Conservation (phyloP, 2,888 invertebrate species). For the Drosophila cracens region DNA sequence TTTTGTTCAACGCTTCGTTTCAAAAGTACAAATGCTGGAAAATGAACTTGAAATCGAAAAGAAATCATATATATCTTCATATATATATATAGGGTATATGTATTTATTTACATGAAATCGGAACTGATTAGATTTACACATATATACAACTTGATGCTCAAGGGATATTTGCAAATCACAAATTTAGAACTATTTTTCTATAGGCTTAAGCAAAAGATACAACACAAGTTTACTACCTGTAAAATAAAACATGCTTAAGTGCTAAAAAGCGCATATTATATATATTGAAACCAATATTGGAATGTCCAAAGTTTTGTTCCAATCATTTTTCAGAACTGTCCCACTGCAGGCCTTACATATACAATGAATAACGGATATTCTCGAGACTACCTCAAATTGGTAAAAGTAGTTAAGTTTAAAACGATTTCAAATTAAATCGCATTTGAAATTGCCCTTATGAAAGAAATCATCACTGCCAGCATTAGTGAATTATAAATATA, state of each 20-base stretch:
- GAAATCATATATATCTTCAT: slow-evolving; percentile 8
- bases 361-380: slow-evolving; percentile 37
- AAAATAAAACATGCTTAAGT: slow-evolving; percentile 26
- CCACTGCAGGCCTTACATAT: slow-evolving; percentile 66
- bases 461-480: slow-evolving; percentile 69
- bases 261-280: slow-evolving; percentile 8
- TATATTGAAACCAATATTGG: slow-evolving; percentile 41
- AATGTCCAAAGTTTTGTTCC: slow-evolving; percentile 30
- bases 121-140: slow-evolving; percentile 69
- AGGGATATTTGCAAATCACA: slow-evolving; percentile 52
- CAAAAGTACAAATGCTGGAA: slow-evolving; percentile 35
- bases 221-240: slow-evolving; percentile 14
- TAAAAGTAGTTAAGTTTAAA: slow-evolving; percentile 39
- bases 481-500: slow-evolving; percentile 46
- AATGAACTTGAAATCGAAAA: slow-evolving; percentile 29
- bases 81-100: background rate
- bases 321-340: slow-evolving; percentile 43
- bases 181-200: slow-evolving; percentile 39
- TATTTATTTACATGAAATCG: slow-evolving; percentile 66
- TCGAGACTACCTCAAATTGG: slow-evolving; percentile 65
- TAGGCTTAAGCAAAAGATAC: slow-evolving; percentile 31
- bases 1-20: slow-evolving; percentile 53
- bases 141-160: slow-evolving; percentile 59
- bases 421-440: slow-evolving; percentile 49
- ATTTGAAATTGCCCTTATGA: slow-evolving; percentile 51